Conservation (phyloP, 2,113 vertebrate species). For the Dipodomys stephensi region DNA sequence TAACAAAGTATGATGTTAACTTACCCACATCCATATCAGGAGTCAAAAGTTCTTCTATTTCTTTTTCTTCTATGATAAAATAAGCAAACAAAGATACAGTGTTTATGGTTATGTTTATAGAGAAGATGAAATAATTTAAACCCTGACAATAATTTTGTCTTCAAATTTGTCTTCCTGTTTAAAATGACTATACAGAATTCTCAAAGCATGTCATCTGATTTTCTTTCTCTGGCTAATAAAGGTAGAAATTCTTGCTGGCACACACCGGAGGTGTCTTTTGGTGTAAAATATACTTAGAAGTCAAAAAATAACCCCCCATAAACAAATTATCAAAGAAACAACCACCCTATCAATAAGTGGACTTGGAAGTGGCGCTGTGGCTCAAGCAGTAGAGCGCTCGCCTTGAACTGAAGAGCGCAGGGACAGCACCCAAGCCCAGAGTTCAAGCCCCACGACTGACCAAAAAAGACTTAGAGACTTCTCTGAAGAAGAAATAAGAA, state of each 20-base stretch:
- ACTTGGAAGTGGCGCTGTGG: too few relatives aligned
- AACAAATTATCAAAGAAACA: too few relatives aligned
- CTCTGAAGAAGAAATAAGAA: too few relatives aligned
- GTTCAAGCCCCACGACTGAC: too few relatives aligned
- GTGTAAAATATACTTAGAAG: not conserved
- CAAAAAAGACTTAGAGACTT: too few relatives aligned
- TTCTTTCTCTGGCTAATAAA: not conserved
- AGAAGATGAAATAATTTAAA: slow-evolving; percentile 35
- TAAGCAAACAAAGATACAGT: slow-evolving; percentile 51
- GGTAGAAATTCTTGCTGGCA: not conserved
- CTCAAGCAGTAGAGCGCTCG: too few relatives aligned
- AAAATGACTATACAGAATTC: not conserved
- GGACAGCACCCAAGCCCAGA: too few relatives aligned
- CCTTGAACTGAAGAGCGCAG: too few relatives aligned
- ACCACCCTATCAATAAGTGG: too few relatives aligned
- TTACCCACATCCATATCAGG: slow-evolving; percentile 84
- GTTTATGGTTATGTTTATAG: not conserved
- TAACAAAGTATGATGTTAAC: slow-evolving; percentile 14
- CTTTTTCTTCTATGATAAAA: slow-evolving; percentile 65
- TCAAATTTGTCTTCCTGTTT: slow-evolving; percentile 21
- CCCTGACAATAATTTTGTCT: slow-evolving; percentile 10
- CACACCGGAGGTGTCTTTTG: not conserved
- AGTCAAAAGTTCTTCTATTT: slow-evolving; percentile 63
- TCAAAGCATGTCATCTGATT: not conserved
- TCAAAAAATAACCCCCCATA: too few relatives aligned